Evolutionary conservation across 2,888 invertebrate genomes (phyloP).

Genomic region (Ormyrus nitidulus): DNA sequence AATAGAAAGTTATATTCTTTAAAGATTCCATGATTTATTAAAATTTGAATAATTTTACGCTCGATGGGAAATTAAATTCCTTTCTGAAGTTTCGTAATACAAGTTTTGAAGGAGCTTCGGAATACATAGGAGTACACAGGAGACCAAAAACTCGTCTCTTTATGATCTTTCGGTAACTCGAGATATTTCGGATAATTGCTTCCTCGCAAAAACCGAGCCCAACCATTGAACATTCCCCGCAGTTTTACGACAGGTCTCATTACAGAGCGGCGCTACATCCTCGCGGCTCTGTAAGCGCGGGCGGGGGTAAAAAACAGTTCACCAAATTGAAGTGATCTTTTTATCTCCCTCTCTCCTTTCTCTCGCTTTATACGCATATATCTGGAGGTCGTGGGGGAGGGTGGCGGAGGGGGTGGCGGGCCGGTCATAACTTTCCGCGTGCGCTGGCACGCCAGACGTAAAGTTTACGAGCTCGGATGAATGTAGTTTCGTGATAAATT

Average conservation of each 20-base stretch:
- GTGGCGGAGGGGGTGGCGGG: background rate
- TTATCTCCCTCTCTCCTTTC: background rate
- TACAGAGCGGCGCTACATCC: background rate
- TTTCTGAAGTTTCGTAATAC: no score
- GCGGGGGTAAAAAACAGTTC: background rate
- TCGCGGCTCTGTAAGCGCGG: background rate
- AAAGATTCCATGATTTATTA: no score
- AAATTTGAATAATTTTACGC: no score
- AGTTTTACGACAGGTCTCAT: constrained; percentile 22
- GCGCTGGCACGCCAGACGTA: constrained; percentile 60
- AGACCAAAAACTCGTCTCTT: no score
- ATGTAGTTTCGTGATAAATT: constrained; percentile 66
- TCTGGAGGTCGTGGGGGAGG: background rate
- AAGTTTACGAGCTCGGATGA: constrained; percentile 66
- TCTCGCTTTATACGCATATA: constrained; percentile 2
- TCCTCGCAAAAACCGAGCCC: background rate
- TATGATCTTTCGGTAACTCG: no score
- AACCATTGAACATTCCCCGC: background rate
- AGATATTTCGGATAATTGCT: no score
- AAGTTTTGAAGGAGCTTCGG: no score
- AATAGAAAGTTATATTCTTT: no score
- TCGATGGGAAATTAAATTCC: no score
- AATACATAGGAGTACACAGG: no score
- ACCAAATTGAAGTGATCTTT: constrained; percentile 21
- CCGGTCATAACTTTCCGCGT: constrained; percentile 43